Evolutionary conservation across 2,113 vertebrate genomes (phyloP).

Genomic region (Mugil cephalus): DNA sequence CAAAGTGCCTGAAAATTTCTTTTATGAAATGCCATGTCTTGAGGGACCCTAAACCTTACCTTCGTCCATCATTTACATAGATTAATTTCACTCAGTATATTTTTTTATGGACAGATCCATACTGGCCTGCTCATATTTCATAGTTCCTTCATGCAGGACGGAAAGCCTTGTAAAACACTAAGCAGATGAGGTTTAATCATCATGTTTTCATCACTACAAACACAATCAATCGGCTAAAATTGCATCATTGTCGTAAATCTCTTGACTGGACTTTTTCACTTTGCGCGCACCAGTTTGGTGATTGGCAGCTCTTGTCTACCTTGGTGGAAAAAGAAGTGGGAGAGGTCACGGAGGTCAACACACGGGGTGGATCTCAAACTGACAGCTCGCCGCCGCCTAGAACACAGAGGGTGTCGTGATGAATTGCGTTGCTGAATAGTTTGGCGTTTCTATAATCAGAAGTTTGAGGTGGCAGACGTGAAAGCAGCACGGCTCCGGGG

Average conservation of each 20-base stretch:
- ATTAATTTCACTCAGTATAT: constrained; percentile 84
- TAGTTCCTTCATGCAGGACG: constrained; percentile 75
- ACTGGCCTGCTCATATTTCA: constrained; percentile 82
- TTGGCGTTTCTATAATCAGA: constrained; percentile 60
- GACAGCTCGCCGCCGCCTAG: constrained; percentile 34
- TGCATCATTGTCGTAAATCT: constrained; percentile 35
- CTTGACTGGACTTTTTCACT: background rate
- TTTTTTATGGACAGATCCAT: constrained; percentile 84
- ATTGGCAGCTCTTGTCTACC: constrained; percentile 36
- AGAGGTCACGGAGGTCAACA: constrained; percentile 58
- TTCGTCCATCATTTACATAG: constrained; percentile 84
- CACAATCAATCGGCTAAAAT: constrained; percentile 18
- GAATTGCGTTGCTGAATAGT: constrained; percentile 45
- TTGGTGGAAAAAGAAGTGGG: constrained; percentile 25
- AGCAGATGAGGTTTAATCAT: constrained; percentile 79
- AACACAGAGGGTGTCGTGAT: constrained; percentile 36
- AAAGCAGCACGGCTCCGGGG: constrained; percentile 20
- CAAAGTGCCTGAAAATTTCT: constrained; percentile 80
- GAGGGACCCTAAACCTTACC: constrained; percentile 55
- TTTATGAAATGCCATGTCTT: constrained; percentile 84
- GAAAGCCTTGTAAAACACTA: constrained; percentile 75
- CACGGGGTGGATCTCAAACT: constrained; percentile 35
- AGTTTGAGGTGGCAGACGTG: constrained; percentile 35
- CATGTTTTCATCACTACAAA: constrained; percentile 58
- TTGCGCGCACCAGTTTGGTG: background rate